Evolutionary conservation across 1,140 invertebrate species (phyloP).

Genomic region (Drosophila burlai): DNA sequence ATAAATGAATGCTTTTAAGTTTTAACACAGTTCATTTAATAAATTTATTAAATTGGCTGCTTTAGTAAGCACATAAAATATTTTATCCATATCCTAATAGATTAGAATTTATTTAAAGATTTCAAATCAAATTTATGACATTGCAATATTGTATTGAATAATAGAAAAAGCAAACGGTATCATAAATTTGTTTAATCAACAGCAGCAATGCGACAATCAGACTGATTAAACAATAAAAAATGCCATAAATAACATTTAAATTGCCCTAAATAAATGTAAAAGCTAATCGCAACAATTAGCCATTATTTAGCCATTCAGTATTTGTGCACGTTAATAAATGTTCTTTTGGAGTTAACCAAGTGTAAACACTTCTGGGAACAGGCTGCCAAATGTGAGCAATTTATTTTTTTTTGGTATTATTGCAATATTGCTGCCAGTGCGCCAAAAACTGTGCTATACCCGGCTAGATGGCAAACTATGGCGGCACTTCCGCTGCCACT

Average conservation of each 20-base stretch:
- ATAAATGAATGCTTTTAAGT: not conserved
- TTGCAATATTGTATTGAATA: not conserved
- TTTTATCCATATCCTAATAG: too few relatives aligned
- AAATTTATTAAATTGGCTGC: not conserved
- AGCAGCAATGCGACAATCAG: not conserved
- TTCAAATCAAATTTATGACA: not conserved
- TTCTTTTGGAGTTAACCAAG: conserved; percentile 6
- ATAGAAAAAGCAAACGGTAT: not conserved
- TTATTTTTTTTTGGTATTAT: conserved; percentile 48
- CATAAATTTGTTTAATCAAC: conserved; percentile 3
- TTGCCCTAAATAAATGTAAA: not conserved
- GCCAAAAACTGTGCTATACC: conserved; percentile 65
- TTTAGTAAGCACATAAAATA: not conserved
- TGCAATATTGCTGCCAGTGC: conserved; percentile 72
- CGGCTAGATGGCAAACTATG: conserved; percentile 62
- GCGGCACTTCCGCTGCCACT: conserved; percentile 73
- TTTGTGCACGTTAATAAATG: conserved; percentile 1
- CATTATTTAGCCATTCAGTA: not conserved
- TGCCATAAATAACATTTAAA: not conserved
- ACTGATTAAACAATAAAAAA: not conserved
- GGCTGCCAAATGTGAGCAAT: conserved; percentile 10
- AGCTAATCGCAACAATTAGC: not conserved
- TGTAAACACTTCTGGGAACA: conserved; percentile 26
- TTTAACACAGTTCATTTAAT: not conserved
- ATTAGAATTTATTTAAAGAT: too few relatives aligned